Evolutionary conservation across 2,888 invertebrate species (phyloP).

Genomic region (Drosophila rellima): DNA sequence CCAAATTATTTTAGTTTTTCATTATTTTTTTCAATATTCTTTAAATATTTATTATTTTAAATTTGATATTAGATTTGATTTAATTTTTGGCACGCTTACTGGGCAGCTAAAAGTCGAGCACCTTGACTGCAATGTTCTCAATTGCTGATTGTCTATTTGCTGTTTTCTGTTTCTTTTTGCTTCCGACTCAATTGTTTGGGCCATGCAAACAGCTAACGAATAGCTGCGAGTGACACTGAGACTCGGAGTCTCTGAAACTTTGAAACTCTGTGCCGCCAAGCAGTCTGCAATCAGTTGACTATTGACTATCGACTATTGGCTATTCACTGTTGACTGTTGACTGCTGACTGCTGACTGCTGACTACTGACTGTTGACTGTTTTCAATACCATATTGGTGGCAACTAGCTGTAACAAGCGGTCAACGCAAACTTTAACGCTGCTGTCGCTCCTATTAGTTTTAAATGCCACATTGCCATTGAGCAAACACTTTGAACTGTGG

Average conservation of each 20-base stretch:
- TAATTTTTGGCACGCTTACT: background rate
- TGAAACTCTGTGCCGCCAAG: constrained; percentile 50
- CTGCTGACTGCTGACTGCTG: constrained; percentile 9
- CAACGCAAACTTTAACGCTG: constrained; percentile 33
- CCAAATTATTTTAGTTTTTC: too few relatives aligned
- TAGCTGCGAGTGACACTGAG: constrained; percentile 34
- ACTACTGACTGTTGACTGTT: constrained; percentile 39
- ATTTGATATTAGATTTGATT: too few relatives aligned
- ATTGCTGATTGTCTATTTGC: constrained; percentile 9
- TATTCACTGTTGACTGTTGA: constrained; percentile 31
- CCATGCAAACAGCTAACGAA: constrained; percentile 50
- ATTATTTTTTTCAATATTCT: too few relatives aligned
- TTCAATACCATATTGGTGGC: constrained; percentile 77
- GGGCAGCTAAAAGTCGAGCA: background rate
- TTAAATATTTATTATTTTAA: too few relatives aligned
- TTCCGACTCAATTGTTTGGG: constrained; percentile 71
- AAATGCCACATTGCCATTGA: constrained; percentile 79
- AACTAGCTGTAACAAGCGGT: constrained; percentile 52
- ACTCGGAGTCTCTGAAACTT: background rate
- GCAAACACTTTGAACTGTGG: constrained; percentile 65
- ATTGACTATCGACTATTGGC: constrained; percentile 20
- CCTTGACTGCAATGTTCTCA: background rate
- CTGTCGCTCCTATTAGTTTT: constrained; percentile 69
- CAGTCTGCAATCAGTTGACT: constrained; percentile 50
- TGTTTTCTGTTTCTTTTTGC: constrained; percentile 19